Percentiles rank a stretch among this genome's conserved stretches.
phyloP scores from a whole-genome alignment of 92 coral and sea anemone genomes.

The Phenganax marumi region DNA sequence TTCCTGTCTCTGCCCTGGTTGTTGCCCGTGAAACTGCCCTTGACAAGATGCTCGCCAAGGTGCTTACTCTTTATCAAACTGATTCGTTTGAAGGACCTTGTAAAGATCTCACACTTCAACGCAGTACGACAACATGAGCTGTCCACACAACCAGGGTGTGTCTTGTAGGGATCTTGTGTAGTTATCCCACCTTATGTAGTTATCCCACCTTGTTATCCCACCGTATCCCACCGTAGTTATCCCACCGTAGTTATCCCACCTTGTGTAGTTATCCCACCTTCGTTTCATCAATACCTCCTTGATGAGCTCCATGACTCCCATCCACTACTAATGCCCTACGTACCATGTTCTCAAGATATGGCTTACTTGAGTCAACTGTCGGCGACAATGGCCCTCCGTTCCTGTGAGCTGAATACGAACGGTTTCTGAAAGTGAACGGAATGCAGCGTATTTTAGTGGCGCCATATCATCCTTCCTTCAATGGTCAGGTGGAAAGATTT shows the following conservation, averaged over 20 bases:
- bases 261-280: no score
- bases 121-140: no score
- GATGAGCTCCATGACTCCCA: no score
- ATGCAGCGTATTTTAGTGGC: conserved; percentile 10
- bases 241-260: no score
- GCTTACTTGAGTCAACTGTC: neutral
- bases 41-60: conserved; percentile 43
- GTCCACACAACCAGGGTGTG: no score
- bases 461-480: conserved; percentile 11
- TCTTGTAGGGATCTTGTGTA: no score
- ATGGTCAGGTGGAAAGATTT: neutral
- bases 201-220: no score
- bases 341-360: conserved; percentile 9
- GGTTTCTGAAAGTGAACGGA: conserved; percentile 9
- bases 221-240: no score
- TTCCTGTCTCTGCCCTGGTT: conserved; percentile 23
- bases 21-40: conserved; percentile 48
- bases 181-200: no score
- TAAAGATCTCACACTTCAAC: no score
- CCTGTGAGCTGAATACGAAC: conserved; percentile 1
- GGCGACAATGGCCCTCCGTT: conserved; percentile 15
- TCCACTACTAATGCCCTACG: conserved; percentile 10
- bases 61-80: conserved; percentile 28
- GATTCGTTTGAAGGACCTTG: conserved; percentile 33
- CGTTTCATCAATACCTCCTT: no score